Evolutionary conservation across 2,113 vertebrate species (phyloP), one percentile per base, ranked within the genome.

Genomic region (Tetrao urogallus): DNA sequence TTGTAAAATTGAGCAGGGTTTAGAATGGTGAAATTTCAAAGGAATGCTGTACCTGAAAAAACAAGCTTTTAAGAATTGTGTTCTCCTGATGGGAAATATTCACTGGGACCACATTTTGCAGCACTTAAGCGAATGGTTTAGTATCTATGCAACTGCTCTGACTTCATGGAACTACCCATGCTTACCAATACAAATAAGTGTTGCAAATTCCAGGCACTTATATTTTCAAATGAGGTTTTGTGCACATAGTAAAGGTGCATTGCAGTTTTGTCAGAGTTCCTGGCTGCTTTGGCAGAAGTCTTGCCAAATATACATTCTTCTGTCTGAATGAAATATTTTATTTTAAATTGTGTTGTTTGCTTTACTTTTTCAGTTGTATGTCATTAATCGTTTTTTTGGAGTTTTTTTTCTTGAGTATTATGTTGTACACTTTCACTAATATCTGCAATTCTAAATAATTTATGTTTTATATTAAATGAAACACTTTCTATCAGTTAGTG

Each of bases 391-490:
- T 8, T 90, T 95, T 97, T 60, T 60, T n/a, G n/a, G 20, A 2
- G 6, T 25, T 61, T 61, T 96, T 96, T 95, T 69, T 95, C 93
- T 91, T 65, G 75, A 90, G 57, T 70, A 79, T 91, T 96, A 93
- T 96, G 38, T 82, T 95, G 74, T 93, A 77, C 91, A 89, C 89
- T 94, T 95, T 88, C 87, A 57, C 73, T 82, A 79, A 82, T 40
- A 71, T 88, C 70, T 89, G 25, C 6, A 32, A 60, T 72, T 69
- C 82, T 93, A 65, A 96, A 38, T 93, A 74, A 94, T 96, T 95
- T 92, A 84, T 96, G 45, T 74, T 94, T 92, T 73, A 40, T 91
- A 78, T 95, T 96, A 97, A 96, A 96, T 22, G 22, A 78, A 92
- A 69, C 72, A 66, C 67, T 67, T 87, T 92, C 80, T 86, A 82